Conservation (phyloP, 2,888 invertebrate species). For the Scaeva pyrastri region DNA sequence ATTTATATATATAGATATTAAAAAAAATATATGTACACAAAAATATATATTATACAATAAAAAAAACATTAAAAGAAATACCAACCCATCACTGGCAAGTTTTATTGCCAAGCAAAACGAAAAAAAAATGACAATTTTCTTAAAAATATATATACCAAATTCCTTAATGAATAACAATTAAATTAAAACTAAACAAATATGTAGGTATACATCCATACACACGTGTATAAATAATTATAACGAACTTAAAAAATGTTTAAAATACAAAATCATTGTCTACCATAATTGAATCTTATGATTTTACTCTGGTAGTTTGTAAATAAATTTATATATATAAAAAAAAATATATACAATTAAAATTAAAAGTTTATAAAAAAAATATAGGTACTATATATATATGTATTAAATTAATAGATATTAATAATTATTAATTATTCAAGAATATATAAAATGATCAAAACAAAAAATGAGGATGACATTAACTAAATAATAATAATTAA, state of each 20-base stretch:
- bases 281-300: slow-evolving; percentile 72
- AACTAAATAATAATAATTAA: not conserved
- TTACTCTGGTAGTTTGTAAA: slow-evolving; percentile 71
- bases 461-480: no score
- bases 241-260: not conserved
- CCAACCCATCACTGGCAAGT: slow-evolving; percentile 63
- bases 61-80: slow-evolving; percentile 25
- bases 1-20: slow-evolving; percentile 38
- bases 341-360: slow-evolving; percentile 45
- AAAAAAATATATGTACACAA: slow-evolving; percentile 16
- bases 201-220: not conserved
- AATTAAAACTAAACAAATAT: not conserved
- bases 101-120: slow-evolving; percentile 64
- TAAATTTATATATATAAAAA: slow-evolving; percentile 41
- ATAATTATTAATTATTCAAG: slow-evolving; percentile 15
- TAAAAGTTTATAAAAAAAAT: not conserved
- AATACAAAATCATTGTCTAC: slow-evolving; percentile 69
- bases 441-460: slow-evolving; percentile 7
- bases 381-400: slow-evolving; percentile 23
- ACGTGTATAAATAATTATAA: not conserved
- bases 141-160: slow-evolving; percentile 57
- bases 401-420: slow-evolving; percentile 11
- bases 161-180: slow-evolving; percentile 27
- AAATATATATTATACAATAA: slow-evolving; percentile 18
- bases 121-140: slow-evolving; percentile 40